Evolutionary conservation across 2,797 vertebrate species (phyloP), one percentile per base, ranked within the genome.

Genomic region (Clamator glandarius): DNA sequence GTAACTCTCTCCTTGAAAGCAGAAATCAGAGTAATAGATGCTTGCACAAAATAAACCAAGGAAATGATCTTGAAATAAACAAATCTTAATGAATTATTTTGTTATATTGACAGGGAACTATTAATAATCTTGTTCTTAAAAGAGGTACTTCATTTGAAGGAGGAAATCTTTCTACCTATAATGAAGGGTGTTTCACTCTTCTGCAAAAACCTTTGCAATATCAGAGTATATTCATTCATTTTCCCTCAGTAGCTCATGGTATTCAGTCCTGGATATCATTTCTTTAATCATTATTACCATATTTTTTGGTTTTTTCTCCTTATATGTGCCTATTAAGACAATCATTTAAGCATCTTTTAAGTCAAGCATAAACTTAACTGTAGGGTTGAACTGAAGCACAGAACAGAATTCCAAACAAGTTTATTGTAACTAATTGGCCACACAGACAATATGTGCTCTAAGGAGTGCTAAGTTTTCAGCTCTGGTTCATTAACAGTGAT

Each of bases 21-120:
- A 84, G 62, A 87, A 92, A 79, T 69, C 25, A 36, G 58, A 20
- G 14, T 90, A 76, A 82, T 35, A 74, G 10, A 73, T 54, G 9
- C 51, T 84, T 77, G 24, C 31, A 76, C 12, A 84, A 93, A 90
- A 82, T 55, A 52, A 89, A 93, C 23, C 5, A 83, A 81, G 36
- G 39, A 84, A 74, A 25, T 42, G 62, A 44, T 28, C n/a, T 42
- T 69, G 59, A 88, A 81, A 73, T 62, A 92, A 83, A 76, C 0
- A 0, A 58, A 86, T 63, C 15, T 50, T 90, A 91, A 86, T 61
- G 18, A 92, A 92, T 33, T 0, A 76, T 75, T 86, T 69, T 84
- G 42, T 92, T 93, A 48, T 87, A 92, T 29, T 80, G 29, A 88
- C 28, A 58, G 44, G n/a, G 39, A 88, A 67, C 28, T 83, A 90